Evolutionary conservation across 2,797 vertebrate genomes (phyloP).

Genomic region (Cynopterus sphinx): DNA sequence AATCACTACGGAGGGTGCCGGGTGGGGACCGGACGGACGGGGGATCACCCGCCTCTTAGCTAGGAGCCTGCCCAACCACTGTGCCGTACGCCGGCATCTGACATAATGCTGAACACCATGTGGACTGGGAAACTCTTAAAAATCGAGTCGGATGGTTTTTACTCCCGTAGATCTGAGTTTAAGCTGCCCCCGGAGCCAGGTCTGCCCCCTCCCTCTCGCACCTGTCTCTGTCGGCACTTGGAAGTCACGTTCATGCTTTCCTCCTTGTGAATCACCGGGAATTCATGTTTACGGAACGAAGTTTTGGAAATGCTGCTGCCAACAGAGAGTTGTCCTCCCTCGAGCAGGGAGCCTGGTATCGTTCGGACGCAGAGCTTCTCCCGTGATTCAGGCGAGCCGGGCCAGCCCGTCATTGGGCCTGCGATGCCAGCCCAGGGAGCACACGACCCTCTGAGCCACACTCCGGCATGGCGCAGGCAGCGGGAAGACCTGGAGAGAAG

Average conservation of each 20-base stretch:
- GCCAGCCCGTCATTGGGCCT: not conserved
- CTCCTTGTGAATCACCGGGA: not conserved
- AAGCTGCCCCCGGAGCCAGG: not conserved
- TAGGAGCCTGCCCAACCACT: no score
- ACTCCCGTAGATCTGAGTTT: not conserved
- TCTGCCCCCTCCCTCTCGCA: not conserved
- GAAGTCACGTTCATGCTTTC: not conserved
- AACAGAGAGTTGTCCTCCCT: not conserved
- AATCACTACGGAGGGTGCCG: no score
- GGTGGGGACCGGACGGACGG: no score
- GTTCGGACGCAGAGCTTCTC: not conserved
- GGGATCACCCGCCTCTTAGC: no score
- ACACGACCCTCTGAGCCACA: rapidly evolving
- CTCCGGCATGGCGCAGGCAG: not conserved
- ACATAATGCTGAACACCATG: no score
- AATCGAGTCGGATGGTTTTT: not conserved
- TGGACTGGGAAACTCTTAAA: no score
- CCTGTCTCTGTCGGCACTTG: not conserved
- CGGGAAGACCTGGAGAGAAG: rapidly evolving
- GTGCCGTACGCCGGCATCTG: no score
- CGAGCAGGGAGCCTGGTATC: not conserved
- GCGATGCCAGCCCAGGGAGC: not conserved
- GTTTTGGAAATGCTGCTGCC: not conserved
- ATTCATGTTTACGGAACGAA: not conserved
- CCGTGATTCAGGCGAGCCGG: not conserved